Percentiles rank a stretch among this genome's conserved stretches.
These are phyloP conservation scores for Poecile montanus DNA, from an alignment of 2,797 vertebrate species.

Conservation along the genomic window DNA sequence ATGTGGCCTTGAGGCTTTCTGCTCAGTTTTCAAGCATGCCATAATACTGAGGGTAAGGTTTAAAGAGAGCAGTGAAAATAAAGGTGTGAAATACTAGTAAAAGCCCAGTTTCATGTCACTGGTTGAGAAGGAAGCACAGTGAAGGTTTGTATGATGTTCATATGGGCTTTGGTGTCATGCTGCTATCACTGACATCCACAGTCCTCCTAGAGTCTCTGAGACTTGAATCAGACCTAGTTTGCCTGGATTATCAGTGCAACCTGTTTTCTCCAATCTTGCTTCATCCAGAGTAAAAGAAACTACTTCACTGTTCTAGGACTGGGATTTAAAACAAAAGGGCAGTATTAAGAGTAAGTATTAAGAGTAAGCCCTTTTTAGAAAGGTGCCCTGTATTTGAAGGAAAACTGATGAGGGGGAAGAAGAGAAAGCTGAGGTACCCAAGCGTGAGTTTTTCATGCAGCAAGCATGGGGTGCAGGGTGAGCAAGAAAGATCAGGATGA, in stretches of 20 bases:
- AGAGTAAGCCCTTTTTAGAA: neutral
- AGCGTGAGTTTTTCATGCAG: neutral
- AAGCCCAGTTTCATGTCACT: neutral
- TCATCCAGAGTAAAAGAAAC: neutral
- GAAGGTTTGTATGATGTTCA: neutral
- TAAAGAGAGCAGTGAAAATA: neutral
- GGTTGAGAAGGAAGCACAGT: neutral
- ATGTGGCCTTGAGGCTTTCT: accelerated
- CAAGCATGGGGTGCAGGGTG: neutral
- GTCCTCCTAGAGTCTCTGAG: neutral
- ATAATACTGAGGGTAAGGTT: neutral
- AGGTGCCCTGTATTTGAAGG: neutral
- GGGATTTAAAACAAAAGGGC: neutral
- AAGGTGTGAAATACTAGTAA: neutral
- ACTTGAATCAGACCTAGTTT: neutral
- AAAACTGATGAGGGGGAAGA: neutral
- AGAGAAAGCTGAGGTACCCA: neutral
- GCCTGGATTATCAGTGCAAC: neutral
- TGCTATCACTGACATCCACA: neutral
- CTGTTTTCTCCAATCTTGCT: neutral
- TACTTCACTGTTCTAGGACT: neutral
- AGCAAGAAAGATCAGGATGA: neutral
- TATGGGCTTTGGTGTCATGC: neutral
- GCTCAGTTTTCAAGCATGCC: neutral
- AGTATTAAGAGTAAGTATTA: neutral